Base-by-base conservation (phyloP, 1,140 invertebrate genomes). In the Caenorhabditis tropicalis region DNA sequence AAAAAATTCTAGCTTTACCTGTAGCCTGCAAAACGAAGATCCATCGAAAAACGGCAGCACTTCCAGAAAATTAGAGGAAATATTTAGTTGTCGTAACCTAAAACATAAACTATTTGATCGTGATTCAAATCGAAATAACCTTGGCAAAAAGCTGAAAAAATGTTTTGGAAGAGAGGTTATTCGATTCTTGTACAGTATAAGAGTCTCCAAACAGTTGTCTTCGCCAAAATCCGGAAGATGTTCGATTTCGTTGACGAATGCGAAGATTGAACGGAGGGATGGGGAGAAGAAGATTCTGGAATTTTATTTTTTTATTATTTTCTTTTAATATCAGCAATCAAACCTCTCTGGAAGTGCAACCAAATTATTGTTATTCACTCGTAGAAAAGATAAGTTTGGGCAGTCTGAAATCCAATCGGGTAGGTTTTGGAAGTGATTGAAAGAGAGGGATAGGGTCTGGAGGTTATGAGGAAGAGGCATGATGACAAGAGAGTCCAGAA, bases 341-440 rank as follows among this genome's bases (percentile, higher is more conserved):
- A 39, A 85, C 84, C 84, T 85, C 43, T 79, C 48, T 1, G 84
- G 84, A 6, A 85, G 51, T 19, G 79, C 79, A 16, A 70, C 65
- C 16, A 85, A 27, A 24, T 49, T 19, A 56, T 85, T 85, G 46
- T 85, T 81, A 56, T 85, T 82, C 1, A 81, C 84, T 21, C 60
- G 6, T 7, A 85, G 31, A 27, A 80, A 70, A 0, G 82, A 74
- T 5, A 85, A 48, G 79, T 74, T 48, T 4, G 56, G 56, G 15
- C 83, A 60, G 27, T 85, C 84, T 29, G 70, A 82, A 43, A 85
- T 49, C 84, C 84, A 85, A 36, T 85, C 84, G 0, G 84, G 84
- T 29, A 85, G 48, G 19, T 29, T 36, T 48, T 43, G 80, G 21
- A 85, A 85, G 33, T 70, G 84, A 43, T 85, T 85, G 48, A 48